Conservation (phyloP, 2,888 invertebrate genomes). For the Seira musarum region DNA sequence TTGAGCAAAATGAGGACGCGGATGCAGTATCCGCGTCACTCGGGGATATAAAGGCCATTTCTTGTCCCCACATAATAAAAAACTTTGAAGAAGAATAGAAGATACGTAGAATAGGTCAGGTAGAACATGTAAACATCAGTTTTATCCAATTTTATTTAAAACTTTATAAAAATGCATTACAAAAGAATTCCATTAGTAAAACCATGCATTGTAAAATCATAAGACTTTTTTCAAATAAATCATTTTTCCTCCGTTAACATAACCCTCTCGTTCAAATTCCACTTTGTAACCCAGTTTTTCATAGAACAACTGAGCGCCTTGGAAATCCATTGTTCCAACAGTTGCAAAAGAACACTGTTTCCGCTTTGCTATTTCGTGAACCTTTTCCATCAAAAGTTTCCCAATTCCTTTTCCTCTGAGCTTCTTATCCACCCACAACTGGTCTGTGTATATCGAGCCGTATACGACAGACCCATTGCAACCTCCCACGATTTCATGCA, state of each 20-base stretch:
- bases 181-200: neutral
- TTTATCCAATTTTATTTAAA: neutral
- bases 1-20: neutral
- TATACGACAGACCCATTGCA: conserved; percentile 60
- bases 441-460: conserved; percentile 60
- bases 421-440: conserved; percentile 52
- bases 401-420: conserved; percentile 56
- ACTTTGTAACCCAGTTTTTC: conserved; percentile 53
- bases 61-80: conserved; percentile 45
- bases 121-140: neutral
- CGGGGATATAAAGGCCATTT: conserved; percentile 35
- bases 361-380: conserved; percentile 48
- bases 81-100: conserved; percentile 28
- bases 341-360: conserved; percentile 46
- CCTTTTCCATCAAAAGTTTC: conserved; percentile 58
- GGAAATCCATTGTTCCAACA: conserved; percentile 61
- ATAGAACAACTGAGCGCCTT: conserved; percentile 54
- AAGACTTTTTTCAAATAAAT: conserved; percentile 57
- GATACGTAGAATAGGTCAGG: neutral
- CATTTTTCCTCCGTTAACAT: conserved; percentile 56
- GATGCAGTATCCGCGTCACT: conserved; percentile 29
- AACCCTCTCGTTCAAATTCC: conserved; percentile 55
- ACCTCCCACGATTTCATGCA: conserved; percentile 55
- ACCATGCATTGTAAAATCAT: too few species aligned
- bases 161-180: neutral